These are phyloP conservation scores for Pocillopora verrucosa DNA, from an alignment of 64 coral and sea anemone species.

Conservation along the genomic window DNA sequence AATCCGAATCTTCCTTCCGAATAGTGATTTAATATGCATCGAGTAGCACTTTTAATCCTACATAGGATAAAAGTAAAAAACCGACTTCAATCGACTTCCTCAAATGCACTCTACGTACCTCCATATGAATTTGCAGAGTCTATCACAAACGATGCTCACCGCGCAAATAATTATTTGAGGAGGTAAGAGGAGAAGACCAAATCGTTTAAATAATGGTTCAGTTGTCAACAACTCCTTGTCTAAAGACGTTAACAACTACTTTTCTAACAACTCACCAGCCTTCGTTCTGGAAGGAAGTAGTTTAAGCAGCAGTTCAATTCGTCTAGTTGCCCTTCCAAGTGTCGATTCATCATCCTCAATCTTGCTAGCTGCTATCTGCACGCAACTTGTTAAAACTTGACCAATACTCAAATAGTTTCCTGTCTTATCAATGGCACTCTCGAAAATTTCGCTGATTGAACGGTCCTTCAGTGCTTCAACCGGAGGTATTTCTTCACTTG, in stretches of 20 bases:
- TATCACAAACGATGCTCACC: too few relatives aligned
- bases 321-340: constrained; percentile 49
- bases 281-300: constrained; percentile 10
- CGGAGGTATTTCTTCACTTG: constrained; percentile 53
- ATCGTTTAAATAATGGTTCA: background rate
- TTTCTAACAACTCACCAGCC: too few relatives aligned
- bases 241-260: background rate
- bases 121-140: too few relatives aligned
- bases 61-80: too few relatives aligned
- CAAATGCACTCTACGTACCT: too few relatives aligned
- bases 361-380: constrained; percentile 73
- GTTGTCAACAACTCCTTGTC: background rate
- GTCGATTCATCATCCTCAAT: constrained; percentile 53
- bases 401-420: constrained; percentile 20
- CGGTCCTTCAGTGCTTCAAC: constrained; percentile 53
- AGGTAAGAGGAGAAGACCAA: too few relatives aligned
- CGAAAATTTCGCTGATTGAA: constrained; percentile 74
- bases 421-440: background rate
- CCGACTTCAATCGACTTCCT: too few relatives aligned
- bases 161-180: too few relatives aligned
- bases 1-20: too few relatives aligned
- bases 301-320: constrained; percentile 71
- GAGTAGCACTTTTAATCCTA: too few relatives aligned
- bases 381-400: constrained; percentile 49
- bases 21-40: too few relatives aligned